A percentile compares a stretch with the other conserved stretches of the same genome.
These are phyloP conservation scores for Brienomyrus longianalis DNA, from an alignment of 2,113 vertebrate species.

Conservation along the genomic window DNA sequence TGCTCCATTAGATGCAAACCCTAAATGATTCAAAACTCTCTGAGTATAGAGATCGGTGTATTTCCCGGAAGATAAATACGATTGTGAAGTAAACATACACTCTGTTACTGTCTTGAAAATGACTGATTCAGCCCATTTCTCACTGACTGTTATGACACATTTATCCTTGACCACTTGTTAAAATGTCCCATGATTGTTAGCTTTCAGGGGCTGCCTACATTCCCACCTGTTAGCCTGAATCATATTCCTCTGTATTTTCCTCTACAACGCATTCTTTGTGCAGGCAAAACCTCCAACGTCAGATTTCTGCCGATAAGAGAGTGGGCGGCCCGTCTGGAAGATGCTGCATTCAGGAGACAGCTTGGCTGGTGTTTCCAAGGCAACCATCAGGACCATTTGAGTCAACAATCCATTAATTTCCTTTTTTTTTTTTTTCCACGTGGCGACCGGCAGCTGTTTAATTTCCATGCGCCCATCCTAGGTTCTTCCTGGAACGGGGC, in stretches of 20 bases:
- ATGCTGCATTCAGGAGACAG: slow-evolving; percentile 14
- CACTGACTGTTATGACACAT: not conserved
- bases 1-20: not conserved
- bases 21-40: not conserved
- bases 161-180: not conserved
- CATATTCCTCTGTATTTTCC: not conserved
- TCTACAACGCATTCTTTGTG: not conserved
- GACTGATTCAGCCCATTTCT: not conserved
- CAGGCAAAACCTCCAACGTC: slow-evolving; percentile 5
- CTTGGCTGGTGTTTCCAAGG: slow-evolving; percentile 21
- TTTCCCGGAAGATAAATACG: not conserved
- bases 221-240: not conserved
- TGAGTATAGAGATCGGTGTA: not conserved
- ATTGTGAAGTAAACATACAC: not conserved
- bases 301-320: slow-evolving; percentile 5
- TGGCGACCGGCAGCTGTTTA: slow-evolving; percentile 5
- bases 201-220: not conserved
- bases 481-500: not conserved
- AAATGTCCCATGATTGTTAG: not conserved
- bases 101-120: not conserved
- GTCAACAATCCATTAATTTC: slow-evolving; percentile 1
- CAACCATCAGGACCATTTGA: slow-evolving; percentile 16
- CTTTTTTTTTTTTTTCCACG: not conserved
- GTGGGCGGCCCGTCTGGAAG: slow-evolving; percentile 17
- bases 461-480: not conserved